Evolutionary conservation across 2,888 invertebrate genomes (phyloP).

Genomic region (Mycalesis mineus): DNA sequence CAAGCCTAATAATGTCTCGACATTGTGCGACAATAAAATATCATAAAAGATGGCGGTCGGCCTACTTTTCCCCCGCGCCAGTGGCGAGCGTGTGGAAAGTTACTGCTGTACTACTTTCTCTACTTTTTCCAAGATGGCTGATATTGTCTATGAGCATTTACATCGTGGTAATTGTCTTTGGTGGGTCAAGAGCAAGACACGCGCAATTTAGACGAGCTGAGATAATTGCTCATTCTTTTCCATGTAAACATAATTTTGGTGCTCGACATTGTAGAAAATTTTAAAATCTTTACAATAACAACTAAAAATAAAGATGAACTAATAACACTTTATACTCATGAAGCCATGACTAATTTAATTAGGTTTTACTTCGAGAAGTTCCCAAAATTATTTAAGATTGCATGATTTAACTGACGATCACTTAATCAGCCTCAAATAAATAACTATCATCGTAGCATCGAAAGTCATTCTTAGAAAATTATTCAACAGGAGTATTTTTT

Average conservation of each 20-base stretch:
- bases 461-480: too few species aligned
- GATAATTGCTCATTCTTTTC: neutral
- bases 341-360: too few species aligned
- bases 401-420: too few species aligned
- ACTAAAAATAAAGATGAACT: too few species aligned
- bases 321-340: too few species aligned
- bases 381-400: too few species aligned
- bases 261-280: neutral
- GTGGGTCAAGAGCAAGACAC: slow-evolving; percentile 58
- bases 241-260: neutral
- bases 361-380: too few species aligned
- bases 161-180: slow-evolving; percentile 33
- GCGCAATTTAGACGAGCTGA: slow-evolving; percentile 23
- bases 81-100: slow-evolving; percentile 72
- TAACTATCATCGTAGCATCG: too few species aligned
- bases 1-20: slow-evolving; percentile 15
- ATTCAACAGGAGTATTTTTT: too few species aligned
- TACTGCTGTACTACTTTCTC: slow-evolving; percentile 77
- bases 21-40: slow-evolving; percentile 50
- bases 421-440: too few species aligned
- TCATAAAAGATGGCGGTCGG: slow-evolving; percentile 68
- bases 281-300: neutral
- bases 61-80: slow-evolving; percentile 74
- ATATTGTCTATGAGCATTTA: slow-evolving; percentile 50
- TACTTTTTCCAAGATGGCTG: slow-evolving; percentile 76